Conservation (phyloP, 2,113 vertebrate species). For the Melanotaenia duboulayi region DNA sequence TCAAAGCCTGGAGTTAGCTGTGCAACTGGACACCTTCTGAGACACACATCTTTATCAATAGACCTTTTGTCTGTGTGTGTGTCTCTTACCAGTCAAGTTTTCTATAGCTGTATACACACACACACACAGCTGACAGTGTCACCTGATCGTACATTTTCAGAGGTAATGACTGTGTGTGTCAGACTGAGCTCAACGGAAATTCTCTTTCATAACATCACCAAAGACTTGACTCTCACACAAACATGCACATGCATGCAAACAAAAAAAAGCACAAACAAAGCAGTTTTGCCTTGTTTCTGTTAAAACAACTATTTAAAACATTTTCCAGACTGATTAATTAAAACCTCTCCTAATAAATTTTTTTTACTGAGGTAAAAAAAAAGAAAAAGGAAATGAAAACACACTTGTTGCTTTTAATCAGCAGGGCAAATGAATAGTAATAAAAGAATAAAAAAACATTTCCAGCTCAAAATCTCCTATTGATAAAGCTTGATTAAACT, state of each 20-base stretch:
- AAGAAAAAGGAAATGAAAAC: neutral
- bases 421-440: too few relatives aligned
- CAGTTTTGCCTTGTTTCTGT: neutral
- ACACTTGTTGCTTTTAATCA: too few relatives aligned
- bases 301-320: neutral
- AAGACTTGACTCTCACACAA: neutral
- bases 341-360: neutral
- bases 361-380: too few relatives aligned
- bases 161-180: conserved; percentile 17
- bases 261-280: too few relatives aligned
- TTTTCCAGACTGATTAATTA: neutral
- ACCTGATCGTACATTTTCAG: conserved; percentile 18
- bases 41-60: conserved; percentile 59
- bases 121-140: neutral
- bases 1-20: conserved; percentile 42
- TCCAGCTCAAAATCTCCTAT: too few relatives aligned
- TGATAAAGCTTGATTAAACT: too few relatives aligned
- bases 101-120: conserved; percentile 28
- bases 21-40: conserved; percentile 64
- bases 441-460: too few relatives aligned
- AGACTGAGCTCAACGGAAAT: conserved; percentile 37
- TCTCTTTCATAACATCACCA: conserved; percentile 22
- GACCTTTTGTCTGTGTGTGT: conserved; percentile 54
- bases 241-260: neutral
- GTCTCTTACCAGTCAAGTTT: conserved; percentile 34